These are phyloP conservation scores for Tetrao urogallus DNA, from an alignment of 2,113 vertebrate genomes.

Conservation along the genomic window DNA sequence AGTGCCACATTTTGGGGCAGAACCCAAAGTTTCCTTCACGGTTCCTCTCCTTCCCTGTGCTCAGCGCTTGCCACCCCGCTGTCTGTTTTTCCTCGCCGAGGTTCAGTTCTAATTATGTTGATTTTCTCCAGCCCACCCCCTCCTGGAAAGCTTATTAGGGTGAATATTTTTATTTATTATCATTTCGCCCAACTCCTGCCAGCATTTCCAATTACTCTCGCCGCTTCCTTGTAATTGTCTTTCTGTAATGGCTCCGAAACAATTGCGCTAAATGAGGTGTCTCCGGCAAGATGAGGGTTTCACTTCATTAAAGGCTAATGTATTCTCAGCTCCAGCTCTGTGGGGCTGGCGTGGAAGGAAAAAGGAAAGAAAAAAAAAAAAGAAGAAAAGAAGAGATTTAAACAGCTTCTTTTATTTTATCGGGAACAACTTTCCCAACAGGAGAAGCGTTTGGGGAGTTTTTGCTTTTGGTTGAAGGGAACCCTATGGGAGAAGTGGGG, in stretches of 20 bases:
- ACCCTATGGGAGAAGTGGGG: neutral
- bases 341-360: conserved; percentile 74
- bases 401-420: conserved; percentile 74
- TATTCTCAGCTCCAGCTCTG: conserved; percentile 93
- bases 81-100: conserved; percentile 86
- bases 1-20: neutral
- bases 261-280: conserved; percentile 99
- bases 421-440: conserved; percentile 43
- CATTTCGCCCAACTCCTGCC: conserved; percentile 98
- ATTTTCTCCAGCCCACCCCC: conserved; percentile 95
- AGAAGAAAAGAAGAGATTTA: conserved; percentile 74
- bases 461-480: neutral
- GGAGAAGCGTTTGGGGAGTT: neutral
- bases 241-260: conserved; percentile 99
- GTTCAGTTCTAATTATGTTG: conserved; percentile 99
- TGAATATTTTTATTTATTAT: conserved; percentile 99
- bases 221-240: conserved; percentile 99
- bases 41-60: conserved; percentile 46
- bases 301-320: conserved; percentile 99
- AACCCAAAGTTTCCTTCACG: conserved; percentile 62
- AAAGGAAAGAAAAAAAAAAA: neutral
- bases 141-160: conserved; percentile 97
- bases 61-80: conserved; percentile 80
- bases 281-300: conserved; percentile 97
- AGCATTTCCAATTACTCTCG: conserved; percentile 99